A percentile compares a stretch with the other conserved stretches of the same genome.
These are phyloP conservation scores for Thelaira solivaga DNA, from an alignment of 2,888 invertebrate species.

Conservation along the genomic window DNA sequence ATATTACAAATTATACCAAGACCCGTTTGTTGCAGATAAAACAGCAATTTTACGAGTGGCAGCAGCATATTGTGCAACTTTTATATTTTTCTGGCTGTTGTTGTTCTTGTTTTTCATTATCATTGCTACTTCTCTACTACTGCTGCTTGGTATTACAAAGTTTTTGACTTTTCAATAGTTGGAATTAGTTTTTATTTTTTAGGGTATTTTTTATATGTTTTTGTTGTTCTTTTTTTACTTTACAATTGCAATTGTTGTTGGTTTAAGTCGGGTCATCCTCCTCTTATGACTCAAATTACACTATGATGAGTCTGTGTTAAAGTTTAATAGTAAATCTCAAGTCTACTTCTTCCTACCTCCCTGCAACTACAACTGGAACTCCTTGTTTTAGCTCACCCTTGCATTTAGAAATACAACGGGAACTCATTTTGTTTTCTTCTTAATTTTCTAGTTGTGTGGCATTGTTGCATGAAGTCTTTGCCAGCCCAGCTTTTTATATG, in stretches of 20 bases:
- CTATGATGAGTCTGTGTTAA: slow-evolving; percentile 19
- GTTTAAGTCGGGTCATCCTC: slow-evolving; percentile 42
- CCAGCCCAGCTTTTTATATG: slow-evolving; percentile 48
- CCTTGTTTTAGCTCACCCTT: no score
- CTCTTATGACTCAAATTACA: slow-evolving; percentile 18
- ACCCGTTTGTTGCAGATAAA: slow-evolving; percentile 31
- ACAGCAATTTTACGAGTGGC: slow-evolving; percentile 6
- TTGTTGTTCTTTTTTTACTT: slow-evolving; percentile 2
- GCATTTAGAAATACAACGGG: no score
- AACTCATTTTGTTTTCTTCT: slow-evolving; percentile 6
- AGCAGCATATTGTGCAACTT: slow-evolving; percentile 47
- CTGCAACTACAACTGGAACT: neutral
- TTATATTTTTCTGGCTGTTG: slow-evolving; percentile 4
- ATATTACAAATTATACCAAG: no score
- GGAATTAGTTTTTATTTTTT: slow-evolving; percentile 59
- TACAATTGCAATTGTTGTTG: slow-evolving; percentile 34
- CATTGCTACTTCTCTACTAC: slow-evolving; percentile 27
- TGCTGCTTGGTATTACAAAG: slow-evolving; percentile 49
- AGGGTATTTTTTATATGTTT: slow-evolving; percentile 8
- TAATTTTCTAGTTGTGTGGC: slow-evolving; percentile 20
- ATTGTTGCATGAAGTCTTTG: slow-evolving; percentile 62
- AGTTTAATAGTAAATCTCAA: slow-evolving; percentile 5
- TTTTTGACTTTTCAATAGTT: slow-evolving; percentile 64
- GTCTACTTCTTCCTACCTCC: neutral
- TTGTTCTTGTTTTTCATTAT: slow-evolving; percentile 21